phyloP scores from a whole-genome alignment of 2,797 vertebrate genomes.

The Bufotes viridis region DNA sequence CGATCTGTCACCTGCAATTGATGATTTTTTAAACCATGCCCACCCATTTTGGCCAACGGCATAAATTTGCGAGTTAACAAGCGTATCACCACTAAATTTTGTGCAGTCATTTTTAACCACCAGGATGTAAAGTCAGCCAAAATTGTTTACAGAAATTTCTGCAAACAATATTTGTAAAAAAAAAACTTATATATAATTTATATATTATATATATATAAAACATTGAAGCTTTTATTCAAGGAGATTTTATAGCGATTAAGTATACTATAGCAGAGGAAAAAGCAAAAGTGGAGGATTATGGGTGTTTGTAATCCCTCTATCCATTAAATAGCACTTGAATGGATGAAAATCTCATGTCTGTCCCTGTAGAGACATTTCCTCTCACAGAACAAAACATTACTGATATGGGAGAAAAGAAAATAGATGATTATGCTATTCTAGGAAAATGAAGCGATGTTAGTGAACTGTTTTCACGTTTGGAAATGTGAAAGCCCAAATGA shows the following conservation, averaged over 20 bases:
- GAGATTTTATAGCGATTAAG: background rate
- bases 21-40: too few relatives aligned
- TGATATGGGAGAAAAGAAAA: constrained; percentile 49
- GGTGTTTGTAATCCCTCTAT: constrained; percentile 37
- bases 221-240: background rate
- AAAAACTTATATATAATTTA: too few relatives aligned
- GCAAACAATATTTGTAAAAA: too few relatives aligned
- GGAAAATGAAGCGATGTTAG: constrained; percentile 48
- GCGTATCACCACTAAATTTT: too few relatives aligned
- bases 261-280: constrained; percentile 12
- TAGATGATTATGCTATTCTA: constrained; percentile 41
- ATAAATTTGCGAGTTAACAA: too few relatives aligned
- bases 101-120: too few relatives aligned
- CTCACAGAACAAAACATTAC: constrained; percentile 45
- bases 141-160: too few relatives aligned
- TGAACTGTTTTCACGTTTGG: constrained; percentile 47
- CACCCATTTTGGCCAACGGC: too few relatives aligned
- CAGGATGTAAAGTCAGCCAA: too few relatives aligned
- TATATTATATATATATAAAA: background rate
- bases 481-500: constrained; percentile 54
- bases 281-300: constrained; percentile 35
- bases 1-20: too few relatives aligned
- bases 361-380: constrained; percentile 52
- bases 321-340: constrained; percentile 30
- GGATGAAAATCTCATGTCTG: constrained; percentile 46